A percentile compares a stretch with the other conserved stretches of the same genome.
Evolutionary conservation across 2,888 invertebrate species (phyloP).

Genomic region (Drosophila bunnanda): DNA sequence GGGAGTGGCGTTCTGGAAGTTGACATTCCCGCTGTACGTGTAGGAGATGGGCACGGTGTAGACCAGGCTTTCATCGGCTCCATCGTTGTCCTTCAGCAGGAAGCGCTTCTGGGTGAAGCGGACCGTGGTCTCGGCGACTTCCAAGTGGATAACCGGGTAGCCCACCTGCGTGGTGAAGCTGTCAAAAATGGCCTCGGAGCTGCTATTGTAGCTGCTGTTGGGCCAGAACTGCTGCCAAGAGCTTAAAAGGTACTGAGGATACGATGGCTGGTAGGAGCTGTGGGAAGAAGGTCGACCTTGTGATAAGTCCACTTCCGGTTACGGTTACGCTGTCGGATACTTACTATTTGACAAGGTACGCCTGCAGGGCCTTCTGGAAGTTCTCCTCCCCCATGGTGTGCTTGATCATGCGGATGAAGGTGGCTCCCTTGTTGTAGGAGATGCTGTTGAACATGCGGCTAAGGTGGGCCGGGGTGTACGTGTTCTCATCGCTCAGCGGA

Average conservation of each 20-base stretch:
- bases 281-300: conserved; percentile 4
- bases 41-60: conserved; percentile 83
- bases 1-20: conserved; percentile 71
- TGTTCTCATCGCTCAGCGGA: conserved; percentile 86
- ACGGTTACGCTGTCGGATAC: conserved; percentile 16
- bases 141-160: conserved; percentile 87
- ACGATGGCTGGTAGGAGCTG: conserved; percentile 80
- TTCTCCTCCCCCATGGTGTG: conserved; percentile 86
- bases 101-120: conserved; percentile 80
- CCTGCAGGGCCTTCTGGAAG: conserved; percentile 86
- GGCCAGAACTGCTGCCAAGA: conserved; percentile 83
- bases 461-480: conserved; percentile 87
- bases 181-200: conserved; percentile 78
- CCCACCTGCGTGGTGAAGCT: conserved; percentile 89
- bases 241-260: conserved; percentile 86
- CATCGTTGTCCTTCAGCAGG: conserved; percentile 71
- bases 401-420: conserved; percentile 89
- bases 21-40: conserved; percentile 64
- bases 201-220: conserved; percentile 64
- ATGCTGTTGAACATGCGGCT: conserved; percentile 88
- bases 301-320: not conserved
- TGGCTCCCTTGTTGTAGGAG: conserved; percentile 89
- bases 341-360: conserved; percentile 85
- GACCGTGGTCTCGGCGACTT: conserved; percentile 48
- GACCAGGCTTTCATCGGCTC: conserved; percentile 50